Percentiles rank a stretch among this genome's conserved stretches.
These are phyloP conservation scores for Piprites chloris DNA, from an alignment of 2,113 vertebrate genomes.

Conservation along the genomic window DNA sequence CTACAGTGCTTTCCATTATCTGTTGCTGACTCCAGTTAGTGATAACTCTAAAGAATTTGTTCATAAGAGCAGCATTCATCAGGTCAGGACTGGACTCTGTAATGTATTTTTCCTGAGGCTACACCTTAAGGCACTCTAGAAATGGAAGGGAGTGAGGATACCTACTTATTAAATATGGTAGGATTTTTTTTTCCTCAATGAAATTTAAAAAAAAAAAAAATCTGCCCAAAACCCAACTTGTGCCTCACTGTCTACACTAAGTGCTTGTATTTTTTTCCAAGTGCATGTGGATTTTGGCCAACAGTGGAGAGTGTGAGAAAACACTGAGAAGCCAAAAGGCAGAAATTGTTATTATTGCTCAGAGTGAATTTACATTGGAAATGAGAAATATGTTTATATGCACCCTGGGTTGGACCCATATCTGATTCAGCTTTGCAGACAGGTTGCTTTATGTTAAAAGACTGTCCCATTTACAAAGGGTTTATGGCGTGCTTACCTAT, in stretches of 20 bases:
- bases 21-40: background rate
- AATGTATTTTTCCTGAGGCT: slow-evolving; percentile 52
- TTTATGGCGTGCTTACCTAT: background rate
- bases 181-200: background rate
- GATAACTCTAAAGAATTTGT: background rate
- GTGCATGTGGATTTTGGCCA: background rate
- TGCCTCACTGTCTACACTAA: background rate
- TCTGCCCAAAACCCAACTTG: background rate
- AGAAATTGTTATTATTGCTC: background rate
- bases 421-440: background rate
- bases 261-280: background rate
- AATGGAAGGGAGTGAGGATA: background rate
- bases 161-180: background rate
- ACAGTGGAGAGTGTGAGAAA: background rate
- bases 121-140: slow-evolving; percentile 46
- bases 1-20: background rate
- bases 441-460: background rate
- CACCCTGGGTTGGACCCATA: background rate
- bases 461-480: background rate
- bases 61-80: background rate
- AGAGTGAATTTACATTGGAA: background rate
- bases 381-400: background rate
- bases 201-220: background rate
- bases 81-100: background rate
- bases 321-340: background rate